A percentile compares a stretch with the other conserved stretches of the same genome.
Conservation (phyloP, 2,113 vertebrate genomes). For the Lethenteron reissneri region DNA sequence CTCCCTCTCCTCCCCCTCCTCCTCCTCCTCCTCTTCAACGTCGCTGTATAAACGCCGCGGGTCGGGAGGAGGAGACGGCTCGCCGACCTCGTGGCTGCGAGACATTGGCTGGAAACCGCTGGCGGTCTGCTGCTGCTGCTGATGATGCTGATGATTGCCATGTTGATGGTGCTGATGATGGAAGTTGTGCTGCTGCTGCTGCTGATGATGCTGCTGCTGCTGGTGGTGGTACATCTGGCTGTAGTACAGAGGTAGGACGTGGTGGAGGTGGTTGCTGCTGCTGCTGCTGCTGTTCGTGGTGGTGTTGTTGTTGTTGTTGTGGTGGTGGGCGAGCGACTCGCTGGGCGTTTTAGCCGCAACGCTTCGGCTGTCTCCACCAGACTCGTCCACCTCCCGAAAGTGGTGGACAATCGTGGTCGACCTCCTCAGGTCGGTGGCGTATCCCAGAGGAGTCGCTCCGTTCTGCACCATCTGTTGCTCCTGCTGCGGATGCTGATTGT, state of each 20-base stretch:
- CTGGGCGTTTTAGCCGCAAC: too few species aligned
- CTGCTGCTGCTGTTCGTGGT: too few species aligned
- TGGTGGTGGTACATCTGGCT: slow-evolving; percentile 23
- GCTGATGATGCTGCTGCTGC: slow-evolving; percentile 19
- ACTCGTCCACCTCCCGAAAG: slow-evolving; percentile 34
- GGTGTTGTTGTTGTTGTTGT: too few species aligned
- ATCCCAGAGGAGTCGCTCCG: slow-evolving; percentile 3
- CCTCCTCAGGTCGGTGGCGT: too few species aligned
- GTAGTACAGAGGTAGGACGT: slow-evolving; percentile 47
- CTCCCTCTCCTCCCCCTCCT: too few species aligned
- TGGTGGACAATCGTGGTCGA: too few species aligned
- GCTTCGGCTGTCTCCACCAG: slow-evolving; percentile 13
- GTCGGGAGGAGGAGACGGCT: slow-evolving; percentile 50
- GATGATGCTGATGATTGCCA: too few species aligned
- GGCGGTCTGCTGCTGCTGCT: slow-evolving; percentile 3
- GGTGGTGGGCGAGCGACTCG: too few species aligned
- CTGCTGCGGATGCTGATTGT: slow-evolving; percentile 12
- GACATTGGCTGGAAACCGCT: slow-evolving; percentile 11
- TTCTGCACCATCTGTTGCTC: slow-evolving; percentile 21
- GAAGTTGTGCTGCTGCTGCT: slow-evolving; percentile 7
- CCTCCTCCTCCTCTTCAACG: too few species aligned
- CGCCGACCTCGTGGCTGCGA: slow-evolving; percentile 20
- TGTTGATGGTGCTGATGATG: too few species aligned
- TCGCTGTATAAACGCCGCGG: slow-evolving; percentile 23
- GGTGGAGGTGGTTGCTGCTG: slow-evolving; percentile 13